Evolutionary conservation across 2,888 invertebrate genomes (phyloP), one percentile per base, ranked within the genome.

Genomic region (Beris chalybata): DNA sequence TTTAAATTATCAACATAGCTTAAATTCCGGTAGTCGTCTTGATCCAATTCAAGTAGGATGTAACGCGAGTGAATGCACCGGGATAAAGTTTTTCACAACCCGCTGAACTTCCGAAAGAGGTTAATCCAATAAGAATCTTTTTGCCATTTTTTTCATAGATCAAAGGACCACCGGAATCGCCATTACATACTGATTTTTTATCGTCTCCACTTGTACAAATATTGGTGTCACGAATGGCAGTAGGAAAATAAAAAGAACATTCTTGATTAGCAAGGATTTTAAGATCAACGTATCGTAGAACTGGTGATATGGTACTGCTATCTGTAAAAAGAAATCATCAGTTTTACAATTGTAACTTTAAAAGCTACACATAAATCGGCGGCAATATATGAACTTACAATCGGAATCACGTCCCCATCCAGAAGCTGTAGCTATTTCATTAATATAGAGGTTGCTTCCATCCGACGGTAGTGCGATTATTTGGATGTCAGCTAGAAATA

Each of bases 81-180:
- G 64, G 64, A 13, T 15, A 48, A 5, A 29, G n/a, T 31, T 55
- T 47, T 56, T 64, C 55, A 11, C 64, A 64, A 7, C 64, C 64
- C 5, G 5, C 3, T 3, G 15, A 4, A 15, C 45, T 44, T 48
- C 64, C 64, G 22, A 55, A 64, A 1, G 64, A 64, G 11, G 55
- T 56, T 7, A 64, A 29, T 31, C 64, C 64, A 53, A 64, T 56
- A 4, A 55, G 6, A 38, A 38, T 4, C 38, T 38, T 38, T 3
- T 38, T 38, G 9, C 38, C 58, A 47, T 57, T 44, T 5, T n/a
- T 52, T 31, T 59, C 43, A 64, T 73, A 73, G 32, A 76, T 73
- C 38, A 80, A 66, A 0, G 79, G 79, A 4, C 79, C 79, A 7
- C 79, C 79, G 1, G 79, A 79, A 64, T 80, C 78, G 0, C 79